Evolutionary conservation across 2,113 vertebrate genomes (phyloP).

Genomic region (Rattus norvegicus): GRCr8 NC_086027.1:71874501-71875000

Average conservation of each 20-base stretch:
- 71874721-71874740: not conserved
- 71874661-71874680: accelerated
- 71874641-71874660: not conserved
- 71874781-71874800: accelerated
- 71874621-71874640: too few relatives aligned
- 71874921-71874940: not conserved
- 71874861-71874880: not conserved
- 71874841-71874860: not conserved
- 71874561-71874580: not conserved
- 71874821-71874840: not conserved
- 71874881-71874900: too few relatives aligned
- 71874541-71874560: not conserved
- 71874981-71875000: not conserved
- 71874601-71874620: not conserved
- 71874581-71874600: not conserved
- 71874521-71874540: not conserved
- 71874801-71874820: not conserved
- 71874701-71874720: not conserved
- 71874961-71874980: accelerated
- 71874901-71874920: not conserved
- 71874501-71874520: not conserved
- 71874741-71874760: not conserved
- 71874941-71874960: not conserved
- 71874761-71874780: not conserved
- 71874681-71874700: not conserved